Conservation (phyloP, 2,113 vertebrate species). For the Gambusia affinis region DNA sequence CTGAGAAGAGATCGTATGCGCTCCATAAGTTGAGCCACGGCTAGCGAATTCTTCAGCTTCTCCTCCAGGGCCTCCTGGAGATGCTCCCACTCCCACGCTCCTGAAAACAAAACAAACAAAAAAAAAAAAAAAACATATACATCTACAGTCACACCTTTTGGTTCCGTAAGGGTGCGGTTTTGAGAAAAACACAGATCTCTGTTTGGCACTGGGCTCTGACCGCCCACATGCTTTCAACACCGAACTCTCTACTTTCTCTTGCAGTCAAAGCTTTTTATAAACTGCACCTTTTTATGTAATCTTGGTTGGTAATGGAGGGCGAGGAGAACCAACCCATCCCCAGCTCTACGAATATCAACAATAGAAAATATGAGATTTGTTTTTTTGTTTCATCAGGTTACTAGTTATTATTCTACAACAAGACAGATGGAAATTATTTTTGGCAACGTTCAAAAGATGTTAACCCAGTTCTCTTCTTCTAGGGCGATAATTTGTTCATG, state of each 20-base stretch:
- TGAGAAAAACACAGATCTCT: conserved; percentile 36
- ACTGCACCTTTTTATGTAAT: conserved; percentile 41
- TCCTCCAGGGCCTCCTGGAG: conserved; percentile 90
- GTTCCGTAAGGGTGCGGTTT: conserved; percentile 27
- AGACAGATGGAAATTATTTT: not conserved
- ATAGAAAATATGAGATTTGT: not conserved
- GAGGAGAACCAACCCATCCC: not conserved
- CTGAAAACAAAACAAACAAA: conserved; percentile 69
- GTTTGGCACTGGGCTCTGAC: conserved; percentile 24
- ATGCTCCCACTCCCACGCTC: conserved; percentile 91
- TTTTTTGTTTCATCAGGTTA: not conserved
- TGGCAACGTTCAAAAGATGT: not conserved
- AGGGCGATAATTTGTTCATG: not conserved
- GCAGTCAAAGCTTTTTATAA: conserved; percentile 42
- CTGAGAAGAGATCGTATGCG: conserved; percentile 88
- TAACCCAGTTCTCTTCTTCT: not conserved
- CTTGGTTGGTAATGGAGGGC: conserved; percentile 2
- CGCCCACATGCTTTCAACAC: conserved; percentile 36
- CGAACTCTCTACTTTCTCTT: conserved; percentile 23
- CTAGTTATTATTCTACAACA: too few relatives aligned
- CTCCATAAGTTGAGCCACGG: conserved; percentile 87
- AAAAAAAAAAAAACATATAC: conserved; percentile 15
- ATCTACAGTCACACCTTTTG: conserved; percentile 43
- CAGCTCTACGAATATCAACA: conserved; percentile 8
- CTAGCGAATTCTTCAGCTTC: conserved; percentile 88